Percentiles rank a stretch among this genome's conserved stretches.
phyloP scores from a whole-genome alignment of 2,797 vertebrate species.

The Sebastes vulpes region DNA sequence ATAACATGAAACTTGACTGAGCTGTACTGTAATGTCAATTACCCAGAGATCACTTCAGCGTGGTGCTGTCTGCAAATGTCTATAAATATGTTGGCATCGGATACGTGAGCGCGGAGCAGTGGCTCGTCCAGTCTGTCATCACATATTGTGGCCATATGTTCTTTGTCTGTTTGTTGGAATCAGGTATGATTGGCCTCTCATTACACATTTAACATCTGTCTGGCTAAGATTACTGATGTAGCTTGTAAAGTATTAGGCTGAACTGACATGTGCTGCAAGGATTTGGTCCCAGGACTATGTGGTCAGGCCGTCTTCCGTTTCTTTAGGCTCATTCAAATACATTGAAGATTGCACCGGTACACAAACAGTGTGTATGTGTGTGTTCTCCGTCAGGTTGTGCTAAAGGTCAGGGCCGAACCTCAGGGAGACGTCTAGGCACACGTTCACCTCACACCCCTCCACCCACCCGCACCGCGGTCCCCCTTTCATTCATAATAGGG shows the following conservation, averaged over 20 bases:
- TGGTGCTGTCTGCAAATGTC: neutral
- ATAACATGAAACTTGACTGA: neutral
- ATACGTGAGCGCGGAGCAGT: neutral
- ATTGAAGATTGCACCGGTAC: neutral
- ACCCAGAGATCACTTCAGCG: neutral
- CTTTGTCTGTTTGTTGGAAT: conserved; percentile 44
- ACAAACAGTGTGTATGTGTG: conserved; percentile 34
- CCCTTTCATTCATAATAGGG: conserved; percentile 69
- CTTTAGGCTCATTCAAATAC: neutral
- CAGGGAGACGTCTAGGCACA: conserved; percentile 66
- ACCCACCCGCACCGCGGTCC: conserved; percentile 3
- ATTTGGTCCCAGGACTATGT: neutral
- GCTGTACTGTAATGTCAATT: neutral
- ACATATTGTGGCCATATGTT: conserved; percentile 42
- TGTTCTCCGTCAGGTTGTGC: conserved; percentile 48
- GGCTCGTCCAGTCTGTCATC: conserved; percentile 31
- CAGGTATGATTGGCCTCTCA: conserved; percentile 43
- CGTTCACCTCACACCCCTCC: conserved; percentile 47
- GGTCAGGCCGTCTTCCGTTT: neutral
- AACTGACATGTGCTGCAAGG: conserved; percentile 27
- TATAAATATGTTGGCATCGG: neutral
- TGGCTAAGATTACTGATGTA: conserved; percentile 52
- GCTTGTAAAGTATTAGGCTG: conserved; percentile 47
- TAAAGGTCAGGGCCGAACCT: conserved; percentile 65
- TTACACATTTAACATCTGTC: conserved; percentile 53